Percentiles rank a stretch among this genome's conserved stretches.
phyloP scores from a whole-genome alignment of 2,797 vertebrate species.

The Acomys russatus region DNA sequence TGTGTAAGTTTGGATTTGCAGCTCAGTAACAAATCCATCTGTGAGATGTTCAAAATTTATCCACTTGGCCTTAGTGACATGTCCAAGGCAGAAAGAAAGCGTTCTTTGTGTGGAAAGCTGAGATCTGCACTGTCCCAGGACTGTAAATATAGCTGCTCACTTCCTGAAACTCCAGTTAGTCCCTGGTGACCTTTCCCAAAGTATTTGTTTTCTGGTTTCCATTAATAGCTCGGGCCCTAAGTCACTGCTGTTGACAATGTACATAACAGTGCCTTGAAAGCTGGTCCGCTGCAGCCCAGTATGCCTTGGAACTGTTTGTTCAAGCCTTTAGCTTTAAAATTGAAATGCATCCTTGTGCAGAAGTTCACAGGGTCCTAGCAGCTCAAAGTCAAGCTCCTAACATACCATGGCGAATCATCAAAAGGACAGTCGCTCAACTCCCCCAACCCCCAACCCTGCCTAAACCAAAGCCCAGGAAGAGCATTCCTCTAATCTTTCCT shows the following conservation, averaged over 20 bases:
- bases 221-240: conserved; percentile 53
- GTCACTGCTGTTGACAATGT: conserved; percentile 31
- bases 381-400: conserved; percentile 66
- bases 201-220: conserved; percentile 52
- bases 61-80: conserved; percentile 54
- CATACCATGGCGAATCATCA: conserved; percentile 43
- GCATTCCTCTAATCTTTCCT: conserved; percentile 57
- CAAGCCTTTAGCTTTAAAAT: conserved; percentile 48
- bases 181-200: conserved; percentile 73
- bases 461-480: conserved; percentile 53
- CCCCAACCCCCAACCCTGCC: background rate
- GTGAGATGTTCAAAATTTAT: conserved; percentile 62
- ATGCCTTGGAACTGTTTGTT: background rate
- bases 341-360: background rate
- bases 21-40: conserved; percentile 69
- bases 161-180: conserved; percentile 68
- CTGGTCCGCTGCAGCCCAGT: background rate
- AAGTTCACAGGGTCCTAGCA: conserved; percentile 22
- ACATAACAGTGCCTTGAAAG: background rate
- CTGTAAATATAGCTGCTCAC: conserved; percentile 74
- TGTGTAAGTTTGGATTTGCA: conserved; percentile 61
- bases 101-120: conserved; percentile 78
- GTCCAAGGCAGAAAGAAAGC: conserved; percentile 74
- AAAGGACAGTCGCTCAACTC: background rate
- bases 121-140: conserved; percentile 53